Base-by-base conservation (phyloP, 2,113 vertebrate species). In the Lepus americanus region DNA sequence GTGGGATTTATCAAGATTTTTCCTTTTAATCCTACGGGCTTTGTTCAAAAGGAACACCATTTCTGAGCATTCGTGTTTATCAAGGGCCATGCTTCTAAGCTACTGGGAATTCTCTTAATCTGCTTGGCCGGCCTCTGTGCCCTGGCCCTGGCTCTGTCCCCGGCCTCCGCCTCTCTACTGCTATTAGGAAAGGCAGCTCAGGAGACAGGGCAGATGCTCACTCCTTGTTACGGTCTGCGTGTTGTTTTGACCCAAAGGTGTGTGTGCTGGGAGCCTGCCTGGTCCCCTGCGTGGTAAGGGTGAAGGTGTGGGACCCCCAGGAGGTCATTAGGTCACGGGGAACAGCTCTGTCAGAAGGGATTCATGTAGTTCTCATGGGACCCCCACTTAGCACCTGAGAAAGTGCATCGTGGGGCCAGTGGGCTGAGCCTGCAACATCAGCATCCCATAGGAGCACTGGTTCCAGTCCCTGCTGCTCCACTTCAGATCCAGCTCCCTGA, bases 1-100 rank as follows among this genome's bases (percentile, higher is more conserved):
- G 14, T 63, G 53, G 95, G 97, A 96, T 96, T 97, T 97, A 74
- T 73, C n/a, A 92, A 95, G 96, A 64, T 69, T 96, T 97, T 96
- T 90, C 81, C 92, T 87, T 85, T 92, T 97, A 96, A 97, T 97
- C 95, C 95, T 29, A 5, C 80, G 85, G 96, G 92, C 72, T 81
- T 96, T 93, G 79, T 92, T 87, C 92, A 94, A 94, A 95, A 95
- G 81, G 93, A 94, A 89, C 94, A 80, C 49, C 76, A 61, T 89
- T 95, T 95, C 92, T 63, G 93, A 76, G 89, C 94, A 96, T 96
- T 95, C 51, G 2, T 74, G 39, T 94, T 93, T 81, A 97, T 94
- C 96, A 81, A 87, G 76, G 66, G 61, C 89, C 83, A n/a, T 36
- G 64, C 87, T 87, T 64, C 89, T 92, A 94, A 95, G 87, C 95